Percentiles rank a stretch among this genome's conserved stretches.
These are phyloP conservation scores for Eulemur albifrons DNA, from an alignment of 2,797 vertebrate species.

Conservation along the genomic window DNA sequence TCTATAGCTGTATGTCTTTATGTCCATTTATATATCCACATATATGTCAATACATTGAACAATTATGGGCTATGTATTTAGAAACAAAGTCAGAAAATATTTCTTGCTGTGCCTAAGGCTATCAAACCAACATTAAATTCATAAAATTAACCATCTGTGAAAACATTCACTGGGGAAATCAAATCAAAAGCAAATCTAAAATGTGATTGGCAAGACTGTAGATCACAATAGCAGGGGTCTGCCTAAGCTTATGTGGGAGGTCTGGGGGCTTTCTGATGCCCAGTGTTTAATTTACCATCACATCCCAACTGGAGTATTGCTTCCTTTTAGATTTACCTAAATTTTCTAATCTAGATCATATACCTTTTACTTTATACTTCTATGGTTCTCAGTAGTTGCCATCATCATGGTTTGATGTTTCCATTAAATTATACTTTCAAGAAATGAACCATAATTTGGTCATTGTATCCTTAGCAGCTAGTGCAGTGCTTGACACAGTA, in stretches of 20 bases:
- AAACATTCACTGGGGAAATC: background rate
- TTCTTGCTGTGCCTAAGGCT: background rate
- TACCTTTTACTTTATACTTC: background rate
- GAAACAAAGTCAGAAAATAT: background rate
- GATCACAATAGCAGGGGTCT: background rate
- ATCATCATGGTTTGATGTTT: background rate
- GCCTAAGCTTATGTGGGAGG: background rate
- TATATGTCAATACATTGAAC: background rate
- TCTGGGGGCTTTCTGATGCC: background rate
- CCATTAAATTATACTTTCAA: background rate
- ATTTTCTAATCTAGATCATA: background rate
- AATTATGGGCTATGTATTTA: conserved; percentile 34
- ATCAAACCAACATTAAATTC: background rate
- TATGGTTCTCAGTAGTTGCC: background rate
- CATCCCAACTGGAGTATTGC: background rate
- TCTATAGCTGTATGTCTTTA: background rate
- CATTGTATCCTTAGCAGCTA: background rate
- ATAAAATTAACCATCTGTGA: conserved; percentile 21
- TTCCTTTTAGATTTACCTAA: background rate
- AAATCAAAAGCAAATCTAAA: background rate
- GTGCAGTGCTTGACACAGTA: background rate
- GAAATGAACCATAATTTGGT: background rate
- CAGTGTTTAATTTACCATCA: background rate
- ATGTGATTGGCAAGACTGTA: background rate
- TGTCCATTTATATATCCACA: background rate